phyloP scores from a whole-genome alignment of 2,113 vertebrate species.

The Colossoma macropomum region DNA sequence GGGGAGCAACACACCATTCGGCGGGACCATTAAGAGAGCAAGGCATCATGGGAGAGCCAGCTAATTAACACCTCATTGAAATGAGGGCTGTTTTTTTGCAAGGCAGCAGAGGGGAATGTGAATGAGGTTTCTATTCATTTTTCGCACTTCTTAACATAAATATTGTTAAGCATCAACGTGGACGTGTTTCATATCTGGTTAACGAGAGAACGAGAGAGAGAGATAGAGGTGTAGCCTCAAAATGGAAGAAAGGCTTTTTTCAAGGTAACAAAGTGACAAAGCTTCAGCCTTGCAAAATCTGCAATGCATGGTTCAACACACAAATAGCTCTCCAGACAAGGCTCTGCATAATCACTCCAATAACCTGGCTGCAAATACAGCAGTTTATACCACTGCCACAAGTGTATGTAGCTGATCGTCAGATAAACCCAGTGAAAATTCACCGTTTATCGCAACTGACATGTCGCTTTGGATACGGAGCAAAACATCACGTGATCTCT shows the following conservation, averaged over 20 bases:
- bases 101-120: conserved; percentile 6
- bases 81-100: conserved; percentile 3
- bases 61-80: conserved; percentile 44
- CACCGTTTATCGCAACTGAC: too few relatives aligned
- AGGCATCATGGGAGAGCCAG: conserved; percentile 35
- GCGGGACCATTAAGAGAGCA: conserved; percentile 26
- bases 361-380: too few relatives aligned
- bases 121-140: conserved; percentile 21
- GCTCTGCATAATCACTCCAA: too few relatives aligned
- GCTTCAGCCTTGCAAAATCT: neutral
- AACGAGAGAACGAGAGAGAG: neutral
- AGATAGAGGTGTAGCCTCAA: neutral
- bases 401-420: too few relatives aligned
- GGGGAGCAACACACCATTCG: conserved; percentile 1
- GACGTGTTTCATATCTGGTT: neutral
- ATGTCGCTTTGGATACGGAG: too few relatives aligned
- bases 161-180: neutral
- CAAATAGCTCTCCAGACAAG: too few relatives aligned
- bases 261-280: neutral
- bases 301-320: too few relatives aligned
- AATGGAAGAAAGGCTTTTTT: neutral
- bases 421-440: too few relatives aligned
- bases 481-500: too few relatives aligned
- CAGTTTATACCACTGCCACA: too few relatives aligned
- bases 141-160: neutral